Conservation (phyloP, 2,888 invertebrate species). For the Itoplectis maculator region DNA sequence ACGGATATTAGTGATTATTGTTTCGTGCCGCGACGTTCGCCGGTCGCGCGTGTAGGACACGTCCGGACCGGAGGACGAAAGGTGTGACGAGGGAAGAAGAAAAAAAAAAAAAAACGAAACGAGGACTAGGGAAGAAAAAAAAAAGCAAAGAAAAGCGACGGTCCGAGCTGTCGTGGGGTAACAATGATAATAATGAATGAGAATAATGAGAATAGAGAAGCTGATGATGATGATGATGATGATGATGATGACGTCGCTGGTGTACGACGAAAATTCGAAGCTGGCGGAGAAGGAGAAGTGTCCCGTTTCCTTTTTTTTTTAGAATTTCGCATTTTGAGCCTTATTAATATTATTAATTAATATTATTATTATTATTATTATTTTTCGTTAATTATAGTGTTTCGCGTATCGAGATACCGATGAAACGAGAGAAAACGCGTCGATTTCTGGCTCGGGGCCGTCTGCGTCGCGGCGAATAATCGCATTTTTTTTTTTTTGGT, state of each 20-base stretch:
- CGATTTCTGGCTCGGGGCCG: constrained; percentile 78
- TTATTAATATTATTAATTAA: constrained; percentile 74
- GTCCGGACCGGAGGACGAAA: constrained; percentile 6
- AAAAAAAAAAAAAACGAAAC: not conserved
- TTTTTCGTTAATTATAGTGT: constrained; percentile 72
- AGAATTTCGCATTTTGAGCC: constrained; percentile 72
- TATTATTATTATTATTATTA: constrained; percentile 63
- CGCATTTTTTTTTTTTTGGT: constrained; percentile 28
- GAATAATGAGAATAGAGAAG: constrained; percentile 26
- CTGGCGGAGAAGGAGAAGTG: constrained; percentile 57
- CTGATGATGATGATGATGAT: constrained; percentile 55
- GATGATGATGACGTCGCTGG: constrained; percentile 71
- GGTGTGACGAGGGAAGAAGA: too few relatives aligned
- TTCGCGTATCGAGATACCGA: constrained; percentile 79
- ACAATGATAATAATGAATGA: too few relatives aligned
- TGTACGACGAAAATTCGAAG: constrained; percentile 53
- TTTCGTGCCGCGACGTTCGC: constrained; percentile 46
- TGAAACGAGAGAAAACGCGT: constrained; percentile 79
- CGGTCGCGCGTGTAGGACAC: constrained; percentile 22
- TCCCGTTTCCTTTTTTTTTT: constrained; percentile 61
- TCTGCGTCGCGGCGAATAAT: constrained; percentile 61
- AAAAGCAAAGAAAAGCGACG: constrained; percentile 1
- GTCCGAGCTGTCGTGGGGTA: constrained; percentile 1
- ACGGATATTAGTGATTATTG: constrained; percentile 58
- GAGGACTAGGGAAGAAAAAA: not conserved